Evolutionary conservation across 2,888 invertebrate species (phyloP), one percentile per base, ranked within the genome.

Genomic region (Stenotaenia linearis): DNA sequence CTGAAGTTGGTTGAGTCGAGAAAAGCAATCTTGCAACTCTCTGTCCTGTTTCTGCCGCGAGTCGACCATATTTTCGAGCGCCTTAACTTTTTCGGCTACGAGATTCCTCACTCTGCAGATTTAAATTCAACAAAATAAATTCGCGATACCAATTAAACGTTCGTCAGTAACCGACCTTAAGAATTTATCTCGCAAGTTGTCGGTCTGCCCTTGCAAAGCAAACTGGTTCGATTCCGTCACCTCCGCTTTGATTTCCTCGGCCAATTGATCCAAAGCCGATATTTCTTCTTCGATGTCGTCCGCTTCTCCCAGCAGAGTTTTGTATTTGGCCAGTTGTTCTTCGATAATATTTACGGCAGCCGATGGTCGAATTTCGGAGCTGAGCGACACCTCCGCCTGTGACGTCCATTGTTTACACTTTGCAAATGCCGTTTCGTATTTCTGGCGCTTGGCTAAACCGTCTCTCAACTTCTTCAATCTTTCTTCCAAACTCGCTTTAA

Each of bases 381-480:
- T 92, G 0, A 93, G 92, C 2, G 93, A 92, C 0, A 94, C 93
- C 86, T 96, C 96, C 32, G 94, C 94, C 87, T 97, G 94, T 83
- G 94, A 93, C 50, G 96, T 88, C 97, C 97, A 97, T 83, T 93
- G 91, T 82, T 93, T 91, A 84, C 94, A 92, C 83, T 92, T 91
- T 80, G 93, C 92, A 76, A 94, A 89, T 81, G 93, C 92, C 69
- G 89, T 90, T 86, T 97, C 97, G 83, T 95, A 94, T 75, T 92
- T 90, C 84, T 91, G 92, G 81, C 96, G 90, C 15, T 92, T 91
- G 85, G 92, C 91, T 12, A 94, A 87, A 12, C 94, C 88, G 86
- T 93, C 92, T 50, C 89, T 90, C 30, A 96, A 86, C 0, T 91
- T 90, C 80, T 91, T 89, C 81, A 92, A 89, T 83, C 93, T 93